phyloP scores from a whole-genome alignment of 2,113 vertebrate genomes.

The Varanus komodoensis region DNA sequence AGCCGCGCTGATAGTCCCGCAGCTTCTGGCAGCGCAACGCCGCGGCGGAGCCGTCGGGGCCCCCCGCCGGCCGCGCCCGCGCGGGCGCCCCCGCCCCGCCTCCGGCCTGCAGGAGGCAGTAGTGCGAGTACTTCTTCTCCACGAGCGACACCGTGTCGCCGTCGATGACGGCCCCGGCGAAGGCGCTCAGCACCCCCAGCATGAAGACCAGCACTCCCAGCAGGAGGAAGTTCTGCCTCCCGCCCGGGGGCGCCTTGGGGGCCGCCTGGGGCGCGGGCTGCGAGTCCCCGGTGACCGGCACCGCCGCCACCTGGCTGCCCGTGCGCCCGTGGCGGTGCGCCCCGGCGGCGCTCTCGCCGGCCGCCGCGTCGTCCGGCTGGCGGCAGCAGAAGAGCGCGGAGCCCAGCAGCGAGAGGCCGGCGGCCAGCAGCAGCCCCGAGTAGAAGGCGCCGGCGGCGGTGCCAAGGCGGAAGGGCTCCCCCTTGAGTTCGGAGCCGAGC shows the following conservation, averaged over 20 bases:
- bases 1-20: constrained; percentile 89
- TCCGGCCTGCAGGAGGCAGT: constrained; percentile 81
- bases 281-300: neutral
- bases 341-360: constrained; percentile 66
- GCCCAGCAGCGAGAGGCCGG: constrained; percentile 88
- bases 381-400: constrained; percentile 88
- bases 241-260: constrained; percentile 76
- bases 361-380: constrained; percentile 54
- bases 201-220: constrained; percentile 91
- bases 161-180: constrained; percentile 95
- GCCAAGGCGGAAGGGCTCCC: constrained; percentile 90
- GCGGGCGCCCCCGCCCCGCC: constrained; percentile 39
- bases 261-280: neutral
- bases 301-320: constrained; percentile 7
- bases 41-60: constrained; percentile 45
- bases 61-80: constrained; percentile 39
- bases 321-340: neutral
- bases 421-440: constrained; percentile 88
- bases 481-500: constrained; percentile 88
- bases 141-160: constrained; percentile 93
- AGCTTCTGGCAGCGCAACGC: constrained; percentile 84
- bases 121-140: constrained; percentile 92
- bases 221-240: constrained; percentile 90
- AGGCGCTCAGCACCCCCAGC: constrained; percentile 92
- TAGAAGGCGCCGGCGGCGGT: constrained; percentile 92